Evolutionary conservation across 1,140 invertebrate genomes (phyloP), one percentile per base, ranked within the genome.

Genomic region (Lepidotrigona ventralis): DNA sequence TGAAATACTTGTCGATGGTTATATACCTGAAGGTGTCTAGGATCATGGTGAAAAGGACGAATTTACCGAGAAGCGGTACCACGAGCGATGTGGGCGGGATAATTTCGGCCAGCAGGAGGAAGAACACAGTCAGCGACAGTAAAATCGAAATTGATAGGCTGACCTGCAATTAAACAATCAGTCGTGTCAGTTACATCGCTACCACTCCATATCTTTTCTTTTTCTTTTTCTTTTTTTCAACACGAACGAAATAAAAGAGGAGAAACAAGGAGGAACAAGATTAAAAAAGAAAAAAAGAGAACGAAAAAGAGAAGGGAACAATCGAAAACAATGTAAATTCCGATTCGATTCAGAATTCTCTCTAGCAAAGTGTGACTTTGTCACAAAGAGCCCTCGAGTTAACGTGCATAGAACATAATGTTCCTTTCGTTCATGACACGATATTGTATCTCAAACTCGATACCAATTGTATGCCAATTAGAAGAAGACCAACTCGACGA

Each of bases 31-130:
- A 97, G 68, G 98, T 98, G 93, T 99, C 99, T 87, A 99, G 96
- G 91, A 99, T 99, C 98, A 99, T 99, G 73, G 99, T 99, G 96
- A 99, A 99, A 79, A 99, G 96, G 89, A 99, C 97, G 95, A 99
- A 99, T 95, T 99, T 99, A 88, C 99, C 99, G 84, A 99, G 96
- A 85, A 99, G 96, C 81, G 99, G 99, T 88, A 99, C 98, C 71
- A 99, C 99, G 82, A 99, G 96, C 75, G 98, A 99, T 53, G 99
- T 99, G 54, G 99, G 99, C 82, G 99, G 99, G 94, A 99, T 99
- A 92, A 99, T 99, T 95, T 99, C 98, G 83, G 98, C 98, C 91
- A 99, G 95, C 93, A 99, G 96, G 91, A 99, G 96, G 96, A 99
- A 99, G 96, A 99, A 99, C 95, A 99, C 99, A 94, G 98, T 99